phyloP scores from a whole-genome alignment of 1,140 invertebrate species.

The Meloidogyne hapla region DNA sequence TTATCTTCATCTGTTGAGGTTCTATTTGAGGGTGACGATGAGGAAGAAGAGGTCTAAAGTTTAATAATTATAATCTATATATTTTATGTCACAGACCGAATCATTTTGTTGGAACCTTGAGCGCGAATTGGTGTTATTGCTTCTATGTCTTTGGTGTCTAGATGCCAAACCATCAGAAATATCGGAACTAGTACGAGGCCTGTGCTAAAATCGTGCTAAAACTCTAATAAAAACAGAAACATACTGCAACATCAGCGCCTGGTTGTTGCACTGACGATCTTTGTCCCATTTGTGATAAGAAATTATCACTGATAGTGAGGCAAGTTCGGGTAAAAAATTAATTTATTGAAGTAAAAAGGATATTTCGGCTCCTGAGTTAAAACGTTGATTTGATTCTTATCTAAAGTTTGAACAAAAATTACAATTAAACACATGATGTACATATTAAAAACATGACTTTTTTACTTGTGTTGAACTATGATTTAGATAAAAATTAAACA shows the following conservation, averaged over 20 bases:
- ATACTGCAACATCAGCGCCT: neutral
- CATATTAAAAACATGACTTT: too few relatives aligned
- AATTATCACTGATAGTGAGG: too few relatives aligned
- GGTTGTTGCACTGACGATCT: slow-evolving; percentile 15
- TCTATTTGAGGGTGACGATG: slow-evolving; percentile 2
- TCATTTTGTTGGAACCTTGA: slow-evolving; percentile 14
- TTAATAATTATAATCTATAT: neutral
- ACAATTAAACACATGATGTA: too few relatives aligned
- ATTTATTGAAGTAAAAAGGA: too few relatives aligned
- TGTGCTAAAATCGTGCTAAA: slow-evolving; percentile 13
- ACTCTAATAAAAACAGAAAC: neutral
- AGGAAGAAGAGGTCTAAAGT: slow-evolving; percentile 6
- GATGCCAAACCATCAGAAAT: neutral
- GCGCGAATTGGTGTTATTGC: neutral
- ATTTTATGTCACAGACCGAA: neutral
- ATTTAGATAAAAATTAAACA: too few relatives aligned
- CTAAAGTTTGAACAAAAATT: too few relatives aligned
- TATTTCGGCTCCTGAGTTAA: too few relatives aligned
- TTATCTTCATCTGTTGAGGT: neutral
- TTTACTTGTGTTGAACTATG: too few relatives aligned
- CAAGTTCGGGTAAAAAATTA: too few relatives aligned
- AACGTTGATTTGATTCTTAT: too few relatives aligned
- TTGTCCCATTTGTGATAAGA: slow-evolving; percentile 12
- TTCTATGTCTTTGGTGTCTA: slow-evolving; percentile 12
- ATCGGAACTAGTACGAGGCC: slow-evolving; percentile 18